These are phyloP conservation scores for Drosophila obscura DNA, from an alignment of 1,140 invertebrate species.

Conservation along the genomic window DNA sequence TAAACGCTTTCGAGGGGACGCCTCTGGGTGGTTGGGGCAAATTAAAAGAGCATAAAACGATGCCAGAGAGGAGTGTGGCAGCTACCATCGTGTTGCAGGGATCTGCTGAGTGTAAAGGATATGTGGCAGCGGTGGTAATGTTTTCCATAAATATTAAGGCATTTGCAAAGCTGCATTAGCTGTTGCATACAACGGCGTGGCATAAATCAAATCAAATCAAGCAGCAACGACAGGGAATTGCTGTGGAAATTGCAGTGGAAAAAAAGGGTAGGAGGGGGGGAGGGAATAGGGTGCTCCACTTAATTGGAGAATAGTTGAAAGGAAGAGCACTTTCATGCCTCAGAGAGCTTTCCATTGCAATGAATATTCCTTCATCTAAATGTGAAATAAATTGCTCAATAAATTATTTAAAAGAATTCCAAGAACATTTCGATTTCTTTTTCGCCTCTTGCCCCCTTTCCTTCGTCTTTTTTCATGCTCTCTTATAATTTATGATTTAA, in stretches of 20 bases:
- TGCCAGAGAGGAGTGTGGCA: conserved; percentile 3
- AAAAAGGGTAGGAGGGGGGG: neutral
- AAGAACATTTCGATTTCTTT: neutral
- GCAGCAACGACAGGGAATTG: conserved; percentile 30
- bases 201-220: conserved; percentile 56
- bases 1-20: no score
- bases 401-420: no score
- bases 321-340: no score
- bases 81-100: no score
- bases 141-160: conserved; percentile 56
- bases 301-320: no score
- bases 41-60: conserved; percentile 53
- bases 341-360: no score
- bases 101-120: neutral
- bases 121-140: conserved; percentile 52
- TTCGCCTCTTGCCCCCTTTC: conserved; percentile 7
- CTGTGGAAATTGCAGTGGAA: conserved; percentile 2
- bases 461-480: no score
- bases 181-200: conserved; percentile 40
- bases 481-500: conserved; percentile 74
- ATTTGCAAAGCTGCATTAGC: conserved; percentile 33
- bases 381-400: no score
- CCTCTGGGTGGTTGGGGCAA: conserved; percentile 21
- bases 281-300: neutral
- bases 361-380: no score